phyloP scores from a whole-genome alignment of 2,113 vertebrate species.

The Benitochromis conjunctus region DNA sequence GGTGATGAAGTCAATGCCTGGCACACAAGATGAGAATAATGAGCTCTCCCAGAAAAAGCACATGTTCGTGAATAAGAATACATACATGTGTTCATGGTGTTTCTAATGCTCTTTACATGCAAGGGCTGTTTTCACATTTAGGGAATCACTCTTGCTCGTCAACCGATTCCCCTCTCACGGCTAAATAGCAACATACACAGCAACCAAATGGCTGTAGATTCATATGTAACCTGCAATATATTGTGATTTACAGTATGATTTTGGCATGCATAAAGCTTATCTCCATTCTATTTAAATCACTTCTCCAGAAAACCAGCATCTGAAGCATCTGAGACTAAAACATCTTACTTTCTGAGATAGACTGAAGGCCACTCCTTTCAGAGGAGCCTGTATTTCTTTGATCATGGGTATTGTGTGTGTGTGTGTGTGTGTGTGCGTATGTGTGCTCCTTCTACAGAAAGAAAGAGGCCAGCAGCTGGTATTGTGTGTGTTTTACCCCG shows the following conservation, averaged over 20 bases:
- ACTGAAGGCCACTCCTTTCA: slow-evolving; percentile 1
- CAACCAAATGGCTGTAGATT: not conserved
- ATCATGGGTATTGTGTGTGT: not conserved
- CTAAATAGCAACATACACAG: not conserved
- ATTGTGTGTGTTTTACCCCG: slow-evolving; percentile 50
- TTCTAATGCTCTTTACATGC: not conserved
- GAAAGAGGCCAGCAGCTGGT: slow-evolving; percentile 49
- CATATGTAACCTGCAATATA: not conserved
- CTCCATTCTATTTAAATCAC: not conserved
- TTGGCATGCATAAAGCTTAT: not conserved
- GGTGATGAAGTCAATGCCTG: slow-evolving; percentile 60
- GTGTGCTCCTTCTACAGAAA: slow-evolving; percentile 12
- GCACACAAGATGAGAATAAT: slow-evolving; percentile 52
- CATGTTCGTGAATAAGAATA: slow-evolving; percentile 35
- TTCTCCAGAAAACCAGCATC: not conserved
- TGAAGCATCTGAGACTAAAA: not conserved
- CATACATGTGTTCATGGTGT: not conserved
- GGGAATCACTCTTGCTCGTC: not conserved
- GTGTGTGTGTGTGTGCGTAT: slow-evolving; percentile 1
- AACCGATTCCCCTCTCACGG: not conserved
- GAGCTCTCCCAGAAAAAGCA: slow-evolving; percentile 21
- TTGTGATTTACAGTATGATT: not conserved
- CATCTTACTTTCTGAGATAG: slow-evolving; percentile 16
- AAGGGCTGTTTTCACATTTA: not conserved
- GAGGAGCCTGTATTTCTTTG: slow-evolving; percentile 12